phyloP scores from a whole-genome alignment of 2,113 vertebrate species.

The Tragelaphus scriptus region DNA sequence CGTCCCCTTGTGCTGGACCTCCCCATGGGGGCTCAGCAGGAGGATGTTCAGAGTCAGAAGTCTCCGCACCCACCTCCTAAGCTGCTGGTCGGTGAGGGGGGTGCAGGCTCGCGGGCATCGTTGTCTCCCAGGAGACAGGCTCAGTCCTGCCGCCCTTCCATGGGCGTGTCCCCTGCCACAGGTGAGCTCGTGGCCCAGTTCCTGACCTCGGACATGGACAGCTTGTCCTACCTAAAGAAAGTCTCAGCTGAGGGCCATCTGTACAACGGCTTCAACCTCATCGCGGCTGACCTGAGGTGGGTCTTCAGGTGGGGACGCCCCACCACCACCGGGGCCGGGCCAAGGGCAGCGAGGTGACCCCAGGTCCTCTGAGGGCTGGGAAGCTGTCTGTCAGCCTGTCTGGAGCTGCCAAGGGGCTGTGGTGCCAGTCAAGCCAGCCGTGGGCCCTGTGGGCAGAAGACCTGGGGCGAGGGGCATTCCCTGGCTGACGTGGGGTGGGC shows the following conservation, averaged over 20 bases:
- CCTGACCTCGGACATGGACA: slow-evolving; percentile 88
- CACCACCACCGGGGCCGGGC: background rate
- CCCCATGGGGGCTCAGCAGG: background rate
- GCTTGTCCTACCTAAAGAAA: slow-evolving; percentile 94
- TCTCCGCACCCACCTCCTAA: background rate
- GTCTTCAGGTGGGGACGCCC: slow-evolving; percentile 48
- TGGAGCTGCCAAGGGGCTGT: background rate
- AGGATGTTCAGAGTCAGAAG: background rate
- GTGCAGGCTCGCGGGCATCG: rapidly evolving
- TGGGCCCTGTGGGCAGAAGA: background rate
- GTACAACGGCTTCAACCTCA: slow-evolving; percentile 98
- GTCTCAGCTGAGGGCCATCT: slow-evolving; percentile 90
- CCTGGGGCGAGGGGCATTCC: background rate
- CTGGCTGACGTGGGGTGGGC: background rate
- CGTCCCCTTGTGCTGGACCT: background rate
- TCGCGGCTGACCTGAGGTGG: slow-evolving; percentile 96
- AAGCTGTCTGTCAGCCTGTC: too few species aligned
- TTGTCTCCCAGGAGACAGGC: background rate
- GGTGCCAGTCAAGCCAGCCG: background rate
- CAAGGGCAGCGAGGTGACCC: background rate
- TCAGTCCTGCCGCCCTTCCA: background rate
- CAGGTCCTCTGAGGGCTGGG: background rate
- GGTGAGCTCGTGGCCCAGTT: slow-evolving; percentile 94
- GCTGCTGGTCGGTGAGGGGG: background rate
- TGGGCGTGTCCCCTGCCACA: slow-evolving; percentile 51